Evolutionary conservation across 2,797 vertebrate species (phyloP).

Genomic region (Euphonia xanthogaster): DNA sequence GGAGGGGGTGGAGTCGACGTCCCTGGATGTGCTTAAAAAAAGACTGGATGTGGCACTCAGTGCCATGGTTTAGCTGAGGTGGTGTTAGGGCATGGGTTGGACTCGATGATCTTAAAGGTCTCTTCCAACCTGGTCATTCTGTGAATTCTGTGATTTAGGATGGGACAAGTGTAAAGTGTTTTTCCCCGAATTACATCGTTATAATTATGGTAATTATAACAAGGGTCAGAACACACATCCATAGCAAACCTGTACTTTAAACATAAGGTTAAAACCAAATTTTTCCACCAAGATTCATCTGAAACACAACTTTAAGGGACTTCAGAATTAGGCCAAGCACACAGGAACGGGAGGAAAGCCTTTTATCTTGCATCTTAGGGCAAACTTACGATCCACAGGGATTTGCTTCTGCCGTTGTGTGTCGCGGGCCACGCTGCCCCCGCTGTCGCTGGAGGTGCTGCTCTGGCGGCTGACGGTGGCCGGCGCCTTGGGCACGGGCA

Average conservation of each 20-base stretch:
- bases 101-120: background rate
- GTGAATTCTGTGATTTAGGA: background rate
- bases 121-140: background rate
- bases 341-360: rapidly evolving
- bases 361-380: background rate
- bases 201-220: no score
- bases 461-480: slow-evolving; percentile 81
- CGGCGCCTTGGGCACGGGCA: slow-evolving; percentile 62
- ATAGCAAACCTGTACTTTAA: background rate
- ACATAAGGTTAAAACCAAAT: rapidly evolving
- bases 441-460: slow-evolving; percentile 80
- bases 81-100: background rate
- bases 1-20: background rate
- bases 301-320: background rate
- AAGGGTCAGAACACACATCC: no score
- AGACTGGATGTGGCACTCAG: background rate
- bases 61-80: no score
- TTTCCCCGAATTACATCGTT: no score
- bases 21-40: background rate
- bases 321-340: background rate
- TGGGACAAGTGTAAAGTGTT: background rate
- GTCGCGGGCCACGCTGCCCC: slow-evolving; percentile 76
- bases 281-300: background rate
- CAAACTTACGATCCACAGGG: slow-evolving; percentile 81
- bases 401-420: slow-evolving; percentile 72